Conservation (phyloP, 2,888 invertebrate species). For the Gortyna flavago region DNA sequence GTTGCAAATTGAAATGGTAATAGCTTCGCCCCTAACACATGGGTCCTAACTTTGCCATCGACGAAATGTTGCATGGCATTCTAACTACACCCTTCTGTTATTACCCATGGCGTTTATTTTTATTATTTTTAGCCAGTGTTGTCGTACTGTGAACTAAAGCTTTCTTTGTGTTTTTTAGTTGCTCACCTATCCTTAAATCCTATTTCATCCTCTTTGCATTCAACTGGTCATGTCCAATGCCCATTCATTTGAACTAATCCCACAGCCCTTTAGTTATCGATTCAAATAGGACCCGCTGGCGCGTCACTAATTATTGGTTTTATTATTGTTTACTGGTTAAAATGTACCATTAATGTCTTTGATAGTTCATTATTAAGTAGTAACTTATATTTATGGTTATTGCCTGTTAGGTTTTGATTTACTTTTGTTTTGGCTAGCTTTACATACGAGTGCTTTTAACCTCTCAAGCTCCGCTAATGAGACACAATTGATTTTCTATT, state of each 20-base stretch:
- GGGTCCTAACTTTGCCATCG: conserved; percentile 23
- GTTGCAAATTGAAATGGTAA: conserved; percentile 49
- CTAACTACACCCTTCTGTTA: conserved; percentile 15
- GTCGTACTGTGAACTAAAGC: not conserved
- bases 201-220: conserved; percentile 47
- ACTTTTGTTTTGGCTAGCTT: conserved; percentile 6
- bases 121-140: not conserved
- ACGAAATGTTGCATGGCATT: conserved; percentile 13
- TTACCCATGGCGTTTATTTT: conserved; percentile 9
- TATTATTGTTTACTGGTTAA: conserved; percentile 51
- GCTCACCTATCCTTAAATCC: conserved; percentile 35
- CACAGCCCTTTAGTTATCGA: conserved; percentile 42
- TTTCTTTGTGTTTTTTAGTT: conserved; percentile 22
- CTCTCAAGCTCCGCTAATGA: no score
- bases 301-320: conserved; percentile 51
- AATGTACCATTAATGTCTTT: conserved; percentile 47
- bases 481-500: no score
- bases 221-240: conserved; percentile 50
- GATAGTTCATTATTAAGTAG: conserved; percentile 46
- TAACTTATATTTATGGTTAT: conserved; percentile 41
- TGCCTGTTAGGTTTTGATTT: not conserved
- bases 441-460: not conserved
- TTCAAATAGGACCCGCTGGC: conserved; percentile 30
- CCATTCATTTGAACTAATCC: conserved; percentile 57
- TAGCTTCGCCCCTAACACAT: conserved; percentile 34